Evolutionary conservation across 2,797 vertebrate genomes (phyloP).

Genomic region (Intellagama lesueurii): DNA sequence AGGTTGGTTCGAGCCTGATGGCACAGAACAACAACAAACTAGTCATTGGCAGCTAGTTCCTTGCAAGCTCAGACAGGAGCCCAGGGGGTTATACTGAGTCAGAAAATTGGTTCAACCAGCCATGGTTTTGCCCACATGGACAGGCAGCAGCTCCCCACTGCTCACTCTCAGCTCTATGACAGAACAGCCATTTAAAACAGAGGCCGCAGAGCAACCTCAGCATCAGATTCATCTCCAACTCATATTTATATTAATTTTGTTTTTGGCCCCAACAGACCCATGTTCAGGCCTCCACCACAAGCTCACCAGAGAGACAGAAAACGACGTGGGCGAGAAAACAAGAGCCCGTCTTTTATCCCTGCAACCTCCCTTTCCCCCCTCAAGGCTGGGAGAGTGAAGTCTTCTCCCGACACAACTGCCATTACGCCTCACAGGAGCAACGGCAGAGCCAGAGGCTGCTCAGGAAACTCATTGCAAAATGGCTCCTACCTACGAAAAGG

Average conservation of each 20-base stretch:
- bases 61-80: background rate
- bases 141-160: background rate
- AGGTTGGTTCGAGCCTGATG: no score
- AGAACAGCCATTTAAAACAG: background rate
- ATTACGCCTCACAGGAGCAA: background rate
- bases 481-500: constrained; percentile 8
- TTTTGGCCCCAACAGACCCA: background rate
- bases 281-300: background rate
- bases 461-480: constrained; percentile 40
- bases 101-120: background rate
- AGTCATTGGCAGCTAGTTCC: background rate
- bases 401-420: constrained; percentile 8
- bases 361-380: background rate
- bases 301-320: background rate
- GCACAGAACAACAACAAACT: background rate
- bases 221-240: background rate
- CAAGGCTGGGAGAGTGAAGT: constrained; percentile 1
- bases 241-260: background rate
- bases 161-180: background rate
- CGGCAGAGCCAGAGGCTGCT: constrained; percentile 8
- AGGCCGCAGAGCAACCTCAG: background rate
- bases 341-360: background rate
- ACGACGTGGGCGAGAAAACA: no score
- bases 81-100: background rate
- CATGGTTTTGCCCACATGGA: background rate